A percentile compares a stretch with the other conserved stretches of the same genome.
These are phyloP conservation scores for Parnassius apollo DNA, from an alignment of 2,888 invertebrate species.

Conservation along the genomic window DNA sequence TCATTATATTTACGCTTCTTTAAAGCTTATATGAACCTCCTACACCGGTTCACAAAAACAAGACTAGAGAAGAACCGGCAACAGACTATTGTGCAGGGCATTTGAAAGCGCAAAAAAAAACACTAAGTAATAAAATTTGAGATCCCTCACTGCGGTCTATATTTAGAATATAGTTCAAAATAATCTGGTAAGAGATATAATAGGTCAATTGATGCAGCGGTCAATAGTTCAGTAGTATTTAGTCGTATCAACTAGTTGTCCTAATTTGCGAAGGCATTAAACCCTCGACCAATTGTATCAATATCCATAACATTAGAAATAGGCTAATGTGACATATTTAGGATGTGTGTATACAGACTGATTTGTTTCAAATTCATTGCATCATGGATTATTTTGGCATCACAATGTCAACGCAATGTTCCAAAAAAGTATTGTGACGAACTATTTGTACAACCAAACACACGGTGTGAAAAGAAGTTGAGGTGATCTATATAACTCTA, in stretches of 20 bases:
- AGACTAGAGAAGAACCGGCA: too few relatives aligned
- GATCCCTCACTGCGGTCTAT: conserved; percentile 9
- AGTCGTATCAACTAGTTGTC: conserved; percentile 8
- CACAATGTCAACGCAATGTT: too few relatives aligned
- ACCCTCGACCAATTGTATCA: conserved; percentile 36
- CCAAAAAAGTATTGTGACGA: too few relatives aligned
- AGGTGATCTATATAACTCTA: too few relatives aligned
- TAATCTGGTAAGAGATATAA: conserved; percentile 15
- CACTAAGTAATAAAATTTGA: too few relatives aligned
- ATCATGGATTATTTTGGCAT: neutral
- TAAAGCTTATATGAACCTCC: too few relatives aligned
- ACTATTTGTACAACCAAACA: too few relatives aligned
- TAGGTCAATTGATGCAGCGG: conserved; percentile 20
- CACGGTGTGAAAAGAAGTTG: too few relatives aligned
- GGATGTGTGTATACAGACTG: conserved; percentile 22
- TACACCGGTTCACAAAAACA: too few relatives aligned
- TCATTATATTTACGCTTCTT: too few relatives aligned
- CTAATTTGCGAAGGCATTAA: conserved; percentile 17
- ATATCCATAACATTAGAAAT: conserved; percentile 36
- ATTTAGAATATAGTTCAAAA: conserved; percentile 12
- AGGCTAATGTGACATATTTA: conserved; percentile 46
- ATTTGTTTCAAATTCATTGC: neutral
- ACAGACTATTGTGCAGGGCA: too few relatives aligned
- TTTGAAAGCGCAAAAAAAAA: too few relatives aligned
- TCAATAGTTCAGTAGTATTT: conserved; percentile 7